Percentiles rank a stretch among this genome's conserved stretches.
These are phyloP conservation scores for Opisthocomus hoazin DNA, from an alignment of 2,113 vertebrate species.

Conservation along the genomic window DNA sequence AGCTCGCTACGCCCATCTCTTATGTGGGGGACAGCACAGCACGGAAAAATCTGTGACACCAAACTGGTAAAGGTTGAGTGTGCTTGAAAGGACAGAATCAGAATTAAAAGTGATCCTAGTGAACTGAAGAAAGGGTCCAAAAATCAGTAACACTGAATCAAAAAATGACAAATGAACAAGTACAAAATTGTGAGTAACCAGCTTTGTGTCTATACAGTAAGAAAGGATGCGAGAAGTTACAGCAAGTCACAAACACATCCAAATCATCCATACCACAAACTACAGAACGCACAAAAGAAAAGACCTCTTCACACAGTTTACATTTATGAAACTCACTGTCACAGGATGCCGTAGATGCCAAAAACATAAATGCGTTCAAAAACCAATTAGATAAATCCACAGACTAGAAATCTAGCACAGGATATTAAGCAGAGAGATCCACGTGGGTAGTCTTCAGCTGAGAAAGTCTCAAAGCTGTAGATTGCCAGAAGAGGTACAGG, in stretches of 20 bases:
- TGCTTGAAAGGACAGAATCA: background rate
- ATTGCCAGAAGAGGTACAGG: slow-evolving; percentile 11
- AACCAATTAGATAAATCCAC: background rate
- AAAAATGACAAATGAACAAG: slow-evolving; percentile 13
- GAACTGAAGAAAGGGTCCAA: background rate
- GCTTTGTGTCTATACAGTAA: background rate
- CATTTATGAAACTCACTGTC: slow-evolving; percentile 37
- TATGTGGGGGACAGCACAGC: background rate
- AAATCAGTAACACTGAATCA: background rate
- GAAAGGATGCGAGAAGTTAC: background rate
- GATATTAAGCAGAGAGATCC: slow-evolving; percentile 17
- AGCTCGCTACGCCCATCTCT: background rate
- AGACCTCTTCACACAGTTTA: background rate
- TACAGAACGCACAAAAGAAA: background rate
- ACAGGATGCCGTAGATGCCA: background rate
- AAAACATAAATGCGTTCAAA: background rate
- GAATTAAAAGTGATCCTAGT: background rate
- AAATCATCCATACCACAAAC: background rate
- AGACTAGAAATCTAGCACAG: background rate
- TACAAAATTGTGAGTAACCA: background rate
- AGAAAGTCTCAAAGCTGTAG: slow-evolving; percentile 32
- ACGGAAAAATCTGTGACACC: background rate
- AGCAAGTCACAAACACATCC: background rate
- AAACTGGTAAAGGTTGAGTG: background rate
- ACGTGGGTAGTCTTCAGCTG: background rate